These are phyloP conservation scores for Lutjanus erythropterus DNA, from an alignment of 2,113 vertebrate genomes.

Conservation along the genomic window DNA sequence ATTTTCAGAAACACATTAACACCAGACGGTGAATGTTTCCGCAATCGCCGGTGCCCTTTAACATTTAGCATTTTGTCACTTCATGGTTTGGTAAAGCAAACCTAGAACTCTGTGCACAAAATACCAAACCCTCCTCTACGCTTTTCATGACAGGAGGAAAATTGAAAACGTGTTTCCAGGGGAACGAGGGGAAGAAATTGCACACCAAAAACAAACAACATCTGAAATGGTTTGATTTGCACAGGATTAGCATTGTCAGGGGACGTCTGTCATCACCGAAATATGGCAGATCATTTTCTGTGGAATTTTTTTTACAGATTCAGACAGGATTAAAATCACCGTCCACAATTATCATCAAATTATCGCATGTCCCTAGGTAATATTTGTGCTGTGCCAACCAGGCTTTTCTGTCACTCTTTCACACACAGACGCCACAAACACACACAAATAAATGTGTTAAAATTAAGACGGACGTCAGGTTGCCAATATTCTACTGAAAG, in stretches of 20 bases:
- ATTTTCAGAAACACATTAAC: constrained; percentile 21
- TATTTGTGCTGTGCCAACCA: not conserved
- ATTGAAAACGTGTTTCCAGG: constrained; percentile 16
- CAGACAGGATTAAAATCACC: constrained; percentile 48
- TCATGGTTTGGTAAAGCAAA: constrained; percentile 2
- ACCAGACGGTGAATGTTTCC: not conserved
- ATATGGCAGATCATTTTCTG: constrained; percentile 24
- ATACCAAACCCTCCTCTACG: constrained; percentile 4
- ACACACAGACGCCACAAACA: not conserved
- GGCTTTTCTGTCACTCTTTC: not conserved
- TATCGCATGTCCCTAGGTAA: constrained; percentile 24
- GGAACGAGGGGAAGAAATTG: constrained; percentile 20
- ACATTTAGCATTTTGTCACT: constrained; percentile 2
- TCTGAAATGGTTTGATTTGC: constrained; percentile 47
- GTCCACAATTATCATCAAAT: constrained; percentile 52
- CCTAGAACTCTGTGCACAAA: not conserved
- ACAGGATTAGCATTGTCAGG: constrained; percentile 40
- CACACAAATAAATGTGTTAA: not conserved
- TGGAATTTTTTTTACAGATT: constrained; percentile 21
- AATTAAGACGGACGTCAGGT: not conserved
- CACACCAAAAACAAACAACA: not conserved
- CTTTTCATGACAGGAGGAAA: constrained; percentile 20
- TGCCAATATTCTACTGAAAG: not conserved
- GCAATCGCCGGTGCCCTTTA: not conserved
- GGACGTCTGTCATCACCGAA: constrained; percentile 17